Evolutionary conservation across 2,113 vertebrate genomes (phyloP), one percentile per base, ranked within the genome.

Genomic region (Cryptomyrus ogoouensis): DNA sequence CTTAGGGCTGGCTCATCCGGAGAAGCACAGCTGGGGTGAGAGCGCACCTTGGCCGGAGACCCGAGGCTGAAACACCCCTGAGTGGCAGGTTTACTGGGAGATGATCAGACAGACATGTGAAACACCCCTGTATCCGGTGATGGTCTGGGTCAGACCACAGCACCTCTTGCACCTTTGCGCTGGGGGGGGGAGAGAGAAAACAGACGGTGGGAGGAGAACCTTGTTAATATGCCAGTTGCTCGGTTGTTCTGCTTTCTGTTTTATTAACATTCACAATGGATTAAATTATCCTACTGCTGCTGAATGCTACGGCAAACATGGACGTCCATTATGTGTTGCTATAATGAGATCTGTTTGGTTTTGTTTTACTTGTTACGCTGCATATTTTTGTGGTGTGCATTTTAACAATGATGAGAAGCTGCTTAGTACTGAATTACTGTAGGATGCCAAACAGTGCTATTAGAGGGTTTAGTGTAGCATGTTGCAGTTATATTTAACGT

Each of bases 251-350:
- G 89, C 44, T 66, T 85, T 66, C 50, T 91, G 84, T 91, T 90
- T 92, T 89, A 91, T 90, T 77, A 92, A 53, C 46, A 53, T 90
- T 52, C 53, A 88, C 70, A 39, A 35, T 77, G 62, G 90, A 90
- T 50, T 39, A 88, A 90, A 87, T 89, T 90, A 62, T 58, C 87
- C 88, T 88, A 89, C 89, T 87, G 50, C 83, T 66, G 56, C 80
- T 91, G 85, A 89, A 56, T 89, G 90, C 66, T 89, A 90, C 88
- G 88, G 90, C 66, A 90, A 88, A 52, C 27, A 56, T 87, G 27
- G n/a, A 42, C 27, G 17, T 39, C 5, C 47, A 53, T n/a, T 74
- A 66, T 86, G 50, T 83, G 87, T 46, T 88, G 35, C 35, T 42
- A 7, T 46, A 84, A 84, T 84, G 83, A 84, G 44, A 27, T 47